phyloP scores from a whole-genome alignment of 2,113 vertebrate genomes.

The Brachyhypopomus occidentalis region DNA sequence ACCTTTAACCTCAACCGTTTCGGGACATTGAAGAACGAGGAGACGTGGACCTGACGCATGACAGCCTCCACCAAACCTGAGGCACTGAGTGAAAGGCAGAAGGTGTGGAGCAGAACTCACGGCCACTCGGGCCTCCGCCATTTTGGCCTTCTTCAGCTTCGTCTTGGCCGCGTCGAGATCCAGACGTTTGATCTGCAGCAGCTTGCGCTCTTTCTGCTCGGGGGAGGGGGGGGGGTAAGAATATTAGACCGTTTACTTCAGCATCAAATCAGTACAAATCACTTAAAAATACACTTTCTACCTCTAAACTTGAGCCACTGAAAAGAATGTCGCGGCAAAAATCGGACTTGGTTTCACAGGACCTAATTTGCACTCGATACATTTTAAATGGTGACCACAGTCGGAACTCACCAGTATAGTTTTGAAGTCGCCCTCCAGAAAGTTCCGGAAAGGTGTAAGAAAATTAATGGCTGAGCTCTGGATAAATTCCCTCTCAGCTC shows the following conservation, averaged over 20 bases:
- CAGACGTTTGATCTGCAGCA: constrained; percentile 93
- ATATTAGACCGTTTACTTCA: neutral
- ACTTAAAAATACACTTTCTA: too few relatives aligned
- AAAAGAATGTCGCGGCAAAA: too few relatives aligned
- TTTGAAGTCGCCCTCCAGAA: constrained; percentile 98
- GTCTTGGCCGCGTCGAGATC: constrained; percentile 98
- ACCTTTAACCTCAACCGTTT: too few relatives aligned
- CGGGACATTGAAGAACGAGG: too few relatives aligned
- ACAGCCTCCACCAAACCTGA: too few relatives aligned
- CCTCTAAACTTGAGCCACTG: too few relatives aligned
- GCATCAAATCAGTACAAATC: neutral
- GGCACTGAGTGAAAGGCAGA: too few relatives aligned
- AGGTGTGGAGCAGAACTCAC: constrained; percentile 71
- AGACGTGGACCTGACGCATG: too few relatives aligned
- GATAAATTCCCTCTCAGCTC: constrained; percentile 93
- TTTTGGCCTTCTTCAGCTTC: constrained; percentile 92
- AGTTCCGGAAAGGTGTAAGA: constrained; percentile 95
- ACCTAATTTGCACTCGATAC: neutral
- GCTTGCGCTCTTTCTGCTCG: constrained; percentile 93
- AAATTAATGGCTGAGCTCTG: constrained; percentile 95
- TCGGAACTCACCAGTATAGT: constrained; percentile 90
- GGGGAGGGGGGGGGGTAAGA: neutral
- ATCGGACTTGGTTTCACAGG: neutral
- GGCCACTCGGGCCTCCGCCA: constrained; percentile 86
- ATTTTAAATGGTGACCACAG: neutral